Conservation (phyloP, 2,888 invertebrate species). For the Malthinus seriepunctatus region DNA sequence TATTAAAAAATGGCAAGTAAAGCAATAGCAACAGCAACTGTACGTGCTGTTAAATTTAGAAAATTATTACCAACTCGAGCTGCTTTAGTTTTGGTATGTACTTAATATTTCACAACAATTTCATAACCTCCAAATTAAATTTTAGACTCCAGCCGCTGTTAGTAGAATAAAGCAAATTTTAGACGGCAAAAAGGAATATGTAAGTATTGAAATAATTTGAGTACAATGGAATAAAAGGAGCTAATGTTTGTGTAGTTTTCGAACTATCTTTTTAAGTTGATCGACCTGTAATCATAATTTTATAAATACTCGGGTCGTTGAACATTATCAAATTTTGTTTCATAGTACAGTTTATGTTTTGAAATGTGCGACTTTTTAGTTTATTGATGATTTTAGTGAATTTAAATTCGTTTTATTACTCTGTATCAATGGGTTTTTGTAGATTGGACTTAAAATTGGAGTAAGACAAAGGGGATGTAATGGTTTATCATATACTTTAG, state of each 20-base stretch:
- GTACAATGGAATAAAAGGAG: not conserved
- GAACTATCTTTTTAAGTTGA: no score
- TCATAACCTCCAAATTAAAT: constrained; percentile 32
- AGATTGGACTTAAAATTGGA: constrained; percentile 92
- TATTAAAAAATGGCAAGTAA: constrained; percentile 69
- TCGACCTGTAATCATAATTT: no score
- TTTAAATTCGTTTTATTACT: no score
- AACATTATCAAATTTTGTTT: not conserved
- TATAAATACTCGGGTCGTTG: no score
- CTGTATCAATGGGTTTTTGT: constrained; percentile 6
- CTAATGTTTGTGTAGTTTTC: no score
- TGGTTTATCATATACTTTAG: constrained; percentile 95
- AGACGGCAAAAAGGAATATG: constrained; percentile 71
- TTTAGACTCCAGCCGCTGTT: constrained; percentile 81
- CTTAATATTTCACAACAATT: not conserved
- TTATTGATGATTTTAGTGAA: not conserved
- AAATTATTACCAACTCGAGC: constrained; percentile 80
- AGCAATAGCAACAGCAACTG: constrained; percentile 84
- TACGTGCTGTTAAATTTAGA: constrained; percentile 82
- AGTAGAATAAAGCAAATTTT: constrained; percentile 82
- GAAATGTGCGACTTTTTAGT: not conserved
- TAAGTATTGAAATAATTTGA: constrained; percentile 52
- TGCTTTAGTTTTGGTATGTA: constrained; percentile 70
- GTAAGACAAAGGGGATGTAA: constrained; percentile 98
- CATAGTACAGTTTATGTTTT: no score